A percentile compares a stretch with the other conserved stretches of the same genome.
Evolutionary conservation across 1,140 invertebrate genomes (phyloP).

Genomic region (Harlomillsia oculata): DNA sequence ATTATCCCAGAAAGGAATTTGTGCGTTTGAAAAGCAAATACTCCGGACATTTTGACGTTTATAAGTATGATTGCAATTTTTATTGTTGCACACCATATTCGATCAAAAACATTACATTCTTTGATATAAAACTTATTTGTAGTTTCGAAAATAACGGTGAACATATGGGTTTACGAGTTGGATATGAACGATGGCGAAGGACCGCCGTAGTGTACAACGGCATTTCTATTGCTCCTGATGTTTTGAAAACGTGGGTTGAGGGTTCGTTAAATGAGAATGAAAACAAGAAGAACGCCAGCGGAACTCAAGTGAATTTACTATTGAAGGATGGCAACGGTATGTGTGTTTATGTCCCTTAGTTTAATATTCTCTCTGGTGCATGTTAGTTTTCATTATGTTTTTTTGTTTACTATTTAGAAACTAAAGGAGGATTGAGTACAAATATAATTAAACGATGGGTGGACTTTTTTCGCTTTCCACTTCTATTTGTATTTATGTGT

Average conservation of each 20-base stretch:
- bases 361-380: neutral
- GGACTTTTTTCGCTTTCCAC: constrained; percentile 12
- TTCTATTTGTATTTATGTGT: constrained; percentile 27
- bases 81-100: neutral
- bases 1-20: constrained; percentile 26
- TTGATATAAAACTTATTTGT: neutral
- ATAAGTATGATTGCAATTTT: constrained; percentile 17
- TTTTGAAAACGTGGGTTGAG: constrained; percentile 17
- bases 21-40: constrained; percentile 16
- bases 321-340: constrained; percentile 35
- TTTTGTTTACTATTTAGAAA: constrained; percentile 24
- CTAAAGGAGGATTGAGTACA: constrained; percentile 19
- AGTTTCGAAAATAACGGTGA: constrained; percentile 31
- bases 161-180: constrained; percentile 27
- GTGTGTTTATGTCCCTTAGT: neutral
- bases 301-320: constrained; percentile 25
- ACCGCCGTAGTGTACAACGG: constrained; percentile 26
- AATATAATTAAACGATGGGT: constrained; percentile 16
- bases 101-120: neutral
- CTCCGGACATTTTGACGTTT: constrained; percentile 20
- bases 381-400: neutral
- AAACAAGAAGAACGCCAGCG: neutral
- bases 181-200: constrained; percentile 26
- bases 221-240: constrained; percentile 12
- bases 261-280: constrained; percentile 1